Percentiles rank a stretch among this genome's conserved stretches.
phyloP scores from a whole-genome alignment of 2,888 invertebrate genomes.

The Tineola bisselliella region DNA sequence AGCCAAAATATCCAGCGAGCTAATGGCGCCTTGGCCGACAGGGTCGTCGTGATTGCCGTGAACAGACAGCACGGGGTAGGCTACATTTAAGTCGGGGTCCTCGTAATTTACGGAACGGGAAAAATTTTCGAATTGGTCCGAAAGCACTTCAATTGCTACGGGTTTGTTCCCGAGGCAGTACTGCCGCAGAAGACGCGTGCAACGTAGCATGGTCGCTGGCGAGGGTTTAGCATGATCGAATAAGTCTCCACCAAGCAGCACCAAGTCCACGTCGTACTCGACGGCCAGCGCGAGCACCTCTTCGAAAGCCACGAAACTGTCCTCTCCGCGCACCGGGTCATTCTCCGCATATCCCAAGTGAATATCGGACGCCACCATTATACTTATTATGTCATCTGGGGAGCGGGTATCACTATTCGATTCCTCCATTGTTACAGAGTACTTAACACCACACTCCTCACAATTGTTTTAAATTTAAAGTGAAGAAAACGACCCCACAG shows the following conservation, averaged over 20 bases:
- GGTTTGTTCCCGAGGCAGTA: conserved; percentile 71
- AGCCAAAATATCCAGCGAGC: conserved; percentile 88
- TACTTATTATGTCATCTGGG: conserved; percentile 72
- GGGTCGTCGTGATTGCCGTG: conserved; percentile 99
- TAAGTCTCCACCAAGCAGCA: conserved; percentile 94
- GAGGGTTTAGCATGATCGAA: conserved; percentile 96
- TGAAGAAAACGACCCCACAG: too few relatives aligned
- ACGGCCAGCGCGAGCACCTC: conserved; percentile 71
- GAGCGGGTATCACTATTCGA: conserved; percentile 38
- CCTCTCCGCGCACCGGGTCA: conserved; percentile 63
- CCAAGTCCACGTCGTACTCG: conserved; percentile 43
- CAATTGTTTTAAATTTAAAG: too few relatives aligned
- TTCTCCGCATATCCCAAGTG: conserved; percentile 68
- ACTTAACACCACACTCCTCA: neutral
- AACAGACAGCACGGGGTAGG: conserved; percentile 93
- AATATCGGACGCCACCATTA: conserved; percentile 81
- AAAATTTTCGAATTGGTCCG: conserved; percentile 86
- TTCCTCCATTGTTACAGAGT: conserved; percentile 32
- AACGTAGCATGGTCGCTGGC: conserved; percentile 76
- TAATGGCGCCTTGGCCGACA: conserved; percentile 73
- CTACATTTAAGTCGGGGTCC: conserved; percentile 93
- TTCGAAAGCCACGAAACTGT: conserved; percentile 64
- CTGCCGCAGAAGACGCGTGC: conserved; percentile 77
- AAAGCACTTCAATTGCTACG: conserved; percentile 79
- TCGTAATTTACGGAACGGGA: conserved; percentile 84